Percentiles rank a stretch among this genome's conserved stretches.
Conservation (phyloP, 2,888 invertebrate species). For the Cerceris ruficornis region DNA sequence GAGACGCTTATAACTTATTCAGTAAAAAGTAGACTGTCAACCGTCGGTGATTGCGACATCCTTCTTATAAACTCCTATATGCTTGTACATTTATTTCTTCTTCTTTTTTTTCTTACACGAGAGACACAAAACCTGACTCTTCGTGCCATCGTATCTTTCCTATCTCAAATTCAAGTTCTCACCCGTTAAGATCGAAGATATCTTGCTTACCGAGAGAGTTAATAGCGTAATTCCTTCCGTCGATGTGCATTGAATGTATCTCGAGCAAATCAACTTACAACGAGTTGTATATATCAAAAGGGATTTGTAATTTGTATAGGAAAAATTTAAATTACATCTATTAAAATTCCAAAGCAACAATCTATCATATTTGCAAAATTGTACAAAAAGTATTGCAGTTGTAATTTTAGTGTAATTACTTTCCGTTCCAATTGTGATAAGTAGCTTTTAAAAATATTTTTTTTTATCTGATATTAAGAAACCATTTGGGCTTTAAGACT, state of each 20-base stretch:
- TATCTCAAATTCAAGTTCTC: slow-evolving; percentile 1
- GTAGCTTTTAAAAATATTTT: no score
- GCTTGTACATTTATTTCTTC: background rate
- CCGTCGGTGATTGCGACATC: slow-evolving; percentile 22
- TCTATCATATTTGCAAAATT: no score
- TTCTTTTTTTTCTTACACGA: background rate
- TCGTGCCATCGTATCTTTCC: background rate
- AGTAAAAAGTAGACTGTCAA: slow-evolving; percentile 30
- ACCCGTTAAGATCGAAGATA: slow-evolving; percentile 25
- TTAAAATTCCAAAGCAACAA: no score
- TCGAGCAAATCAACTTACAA: background rate
- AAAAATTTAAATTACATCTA: no score
- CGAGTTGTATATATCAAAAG: background rate
- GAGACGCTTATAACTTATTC: slow-evolving; percentile 16
- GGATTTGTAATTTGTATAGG: background rate
- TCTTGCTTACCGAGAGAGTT: slow-evolving; percentile 6
- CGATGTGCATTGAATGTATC: background rate
- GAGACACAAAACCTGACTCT: background rate
- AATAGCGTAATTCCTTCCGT: slow-evolving; percentile 9
- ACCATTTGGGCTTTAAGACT: background rate
- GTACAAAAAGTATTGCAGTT: no score
- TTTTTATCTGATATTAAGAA: background rate
- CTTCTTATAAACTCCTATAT: background rate
- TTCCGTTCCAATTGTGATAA: no score
- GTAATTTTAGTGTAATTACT: no score